These are phyloP conservation scores for Thermophis baileyi DNA, from an alignment of 2,113 vertebrate genomes.

Conservation along the genomic window DNA sequence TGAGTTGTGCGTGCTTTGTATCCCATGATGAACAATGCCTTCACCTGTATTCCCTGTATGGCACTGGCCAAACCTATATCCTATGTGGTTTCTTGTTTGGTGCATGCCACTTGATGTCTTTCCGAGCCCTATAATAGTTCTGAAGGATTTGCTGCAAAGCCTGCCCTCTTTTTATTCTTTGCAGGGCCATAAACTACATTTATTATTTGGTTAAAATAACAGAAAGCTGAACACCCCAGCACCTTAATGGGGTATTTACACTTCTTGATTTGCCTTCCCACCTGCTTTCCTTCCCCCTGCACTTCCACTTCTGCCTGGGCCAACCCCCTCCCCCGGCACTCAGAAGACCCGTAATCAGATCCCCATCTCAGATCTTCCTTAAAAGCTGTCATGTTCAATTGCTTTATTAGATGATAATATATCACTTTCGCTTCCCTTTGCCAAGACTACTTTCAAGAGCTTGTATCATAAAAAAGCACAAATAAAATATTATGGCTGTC, in stretches of 20 bases:
- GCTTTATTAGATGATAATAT: slow-evolving; percentile 12
- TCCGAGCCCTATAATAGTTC: slow-evolving; percentile 13
- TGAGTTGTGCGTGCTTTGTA: neutral
- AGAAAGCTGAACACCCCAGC: neutral
- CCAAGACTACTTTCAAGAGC: slow-evolving; percentile 14
- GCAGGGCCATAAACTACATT: slow-evolving; percentile 24
- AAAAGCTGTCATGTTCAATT: slow-evolving; percentile 3
- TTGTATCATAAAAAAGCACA: slow-evolving; percentile 25
- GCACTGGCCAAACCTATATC: neutral
- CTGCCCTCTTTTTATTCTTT: slow-evolving; percentile 13
- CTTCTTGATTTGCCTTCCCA: neutral
- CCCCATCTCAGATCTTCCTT: slow-evolving; percentile 7
- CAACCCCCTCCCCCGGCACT: neutral
- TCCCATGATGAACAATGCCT: neutral
- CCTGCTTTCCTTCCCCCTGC: neutral
- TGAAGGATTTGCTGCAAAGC: slow-evolving; percentile 18
- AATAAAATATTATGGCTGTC: slow-evolving; percentile 28
- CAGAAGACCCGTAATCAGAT: slow-evolving; percentile 1
- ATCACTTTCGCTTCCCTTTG: slow-evolving; percentile 2
- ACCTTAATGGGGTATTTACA: neutral
- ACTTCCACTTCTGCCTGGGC: neutral
- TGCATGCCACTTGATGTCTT: neutral
- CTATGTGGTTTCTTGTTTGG: neutral
- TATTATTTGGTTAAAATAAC: slow-evolving; percentile 33
- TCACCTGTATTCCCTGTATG: neutral